Conservation (phyloP, 2,797 vertebrate species). For the Steatocranus sp. region DNA sequence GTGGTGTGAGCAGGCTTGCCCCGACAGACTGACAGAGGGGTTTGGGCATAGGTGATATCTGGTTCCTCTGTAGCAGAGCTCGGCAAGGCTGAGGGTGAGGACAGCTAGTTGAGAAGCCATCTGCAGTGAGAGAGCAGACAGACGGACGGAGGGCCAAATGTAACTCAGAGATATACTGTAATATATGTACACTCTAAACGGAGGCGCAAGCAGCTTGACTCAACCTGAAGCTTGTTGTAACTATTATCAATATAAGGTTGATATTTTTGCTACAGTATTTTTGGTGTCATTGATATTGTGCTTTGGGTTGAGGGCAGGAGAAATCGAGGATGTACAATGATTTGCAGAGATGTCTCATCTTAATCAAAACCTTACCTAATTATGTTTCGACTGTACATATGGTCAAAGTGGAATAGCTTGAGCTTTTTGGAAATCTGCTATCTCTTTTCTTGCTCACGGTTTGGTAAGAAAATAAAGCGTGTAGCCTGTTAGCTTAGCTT, state of each 20-base stretch:
- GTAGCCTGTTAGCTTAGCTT: not conserved
- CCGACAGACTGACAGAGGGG: conserved; percentile 56
- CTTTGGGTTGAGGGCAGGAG: not conserved
- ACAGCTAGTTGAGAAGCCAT: conserved; percentile 73
- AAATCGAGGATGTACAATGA: not conserved
- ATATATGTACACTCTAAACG: conserved; percentile 29
- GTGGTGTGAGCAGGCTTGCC: conserved; percentile 65
- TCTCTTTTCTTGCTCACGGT: not conserved
- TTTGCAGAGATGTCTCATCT: conserved; percentile 28
- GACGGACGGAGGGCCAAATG: conserved; percentile 56
- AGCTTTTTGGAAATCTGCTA: not conserved
- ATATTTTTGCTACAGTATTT: conserved; percentile 68
- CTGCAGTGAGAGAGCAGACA: conserved; percentile 73
- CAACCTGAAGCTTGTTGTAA: conserved; percentile 50
- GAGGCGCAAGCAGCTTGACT: conserved; percentile 42
- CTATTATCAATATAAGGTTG: conserved; percentile 32
- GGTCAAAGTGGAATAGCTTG: not conserved
- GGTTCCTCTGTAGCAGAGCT: conserved; percentile 45
- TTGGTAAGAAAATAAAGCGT: not conserved
- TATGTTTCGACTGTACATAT: conserved; percentile 4
- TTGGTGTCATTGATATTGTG: conserved; percentile 56
- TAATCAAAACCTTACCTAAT: conserved; percentile 6
- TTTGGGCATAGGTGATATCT: conserved; percentile 53
- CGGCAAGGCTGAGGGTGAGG: conserved; percentile 52
- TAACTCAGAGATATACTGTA: conserved; percentile 54